Conservation (phyloP, 2,888 invertebrate genomes). For the Notodonta dromedarius region DNA sequence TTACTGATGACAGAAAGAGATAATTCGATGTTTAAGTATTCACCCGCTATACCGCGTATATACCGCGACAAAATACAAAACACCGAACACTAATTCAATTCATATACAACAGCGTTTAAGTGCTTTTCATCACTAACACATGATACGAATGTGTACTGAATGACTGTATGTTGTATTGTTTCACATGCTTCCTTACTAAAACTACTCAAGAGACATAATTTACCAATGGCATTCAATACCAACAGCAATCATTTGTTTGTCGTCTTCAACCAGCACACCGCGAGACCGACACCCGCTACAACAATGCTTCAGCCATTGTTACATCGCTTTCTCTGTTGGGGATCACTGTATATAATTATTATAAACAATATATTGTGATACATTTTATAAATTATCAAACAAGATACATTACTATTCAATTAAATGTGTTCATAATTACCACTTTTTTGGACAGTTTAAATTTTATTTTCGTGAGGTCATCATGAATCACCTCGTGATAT, state of each 20-base stretch:
- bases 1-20: no score
- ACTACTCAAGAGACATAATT: neutral
- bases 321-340: constrained; percentile 37
- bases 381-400: neutral
- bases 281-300: constrained; percentile 36
- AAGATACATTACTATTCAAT: neutral
- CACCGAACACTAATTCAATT: neutral
- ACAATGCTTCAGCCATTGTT: constrained; percentile 41
- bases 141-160: constrained; percentile 11
- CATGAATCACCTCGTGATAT: no score
- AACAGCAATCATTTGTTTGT: constrained; percentile 23
- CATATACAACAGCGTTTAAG: constrained; percentile 14
- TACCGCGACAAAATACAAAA: neutral
- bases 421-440: no score
- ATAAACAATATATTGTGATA: neutral
- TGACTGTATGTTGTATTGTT: constrained; percentile 7
- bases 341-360: constrained; percentile 24
- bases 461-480: no score
- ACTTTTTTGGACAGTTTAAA: no score
- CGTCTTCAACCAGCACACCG: constrained; percentile 35
- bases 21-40: no score
- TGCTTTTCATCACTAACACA: constrained; percentile 32
- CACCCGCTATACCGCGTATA: no score
- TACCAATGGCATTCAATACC: constrained; percentile 23
- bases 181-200: constrained; percentile 26